Conservation (phyloP, 2,797 vertebrate genomes). For the Chrysocyon brachyurus region DNA sequence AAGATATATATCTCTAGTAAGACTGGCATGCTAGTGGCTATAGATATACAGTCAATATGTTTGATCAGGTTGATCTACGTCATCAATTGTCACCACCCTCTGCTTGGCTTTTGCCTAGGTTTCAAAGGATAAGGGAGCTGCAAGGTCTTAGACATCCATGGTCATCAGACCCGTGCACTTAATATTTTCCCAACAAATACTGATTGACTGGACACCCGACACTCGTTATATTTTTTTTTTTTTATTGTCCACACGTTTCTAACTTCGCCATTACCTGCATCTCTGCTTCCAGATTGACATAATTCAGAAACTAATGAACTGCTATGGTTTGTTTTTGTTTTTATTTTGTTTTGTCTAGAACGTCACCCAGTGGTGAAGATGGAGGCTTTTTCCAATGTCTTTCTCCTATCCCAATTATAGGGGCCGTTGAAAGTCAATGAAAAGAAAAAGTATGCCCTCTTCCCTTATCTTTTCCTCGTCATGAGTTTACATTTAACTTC, state of each 20-base stretch:
- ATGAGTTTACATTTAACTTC: not conserved
- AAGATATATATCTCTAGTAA: not conserved
- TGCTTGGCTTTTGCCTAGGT: not conserved
- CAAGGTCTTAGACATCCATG: not conserved
- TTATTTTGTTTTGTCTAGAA: not conserved
- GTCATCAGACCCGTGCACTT: not conserved
- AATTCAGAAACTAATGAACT: not conserved
- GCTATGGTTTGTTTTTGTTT: not conserved
- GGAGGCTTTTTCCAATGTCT: not conserved
- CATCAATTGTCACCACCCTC: not conserved
- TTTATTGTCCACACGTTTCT: not conserved
- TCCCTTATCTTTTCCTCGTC: not conserved
- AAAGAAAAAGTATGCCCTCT: not conserved
- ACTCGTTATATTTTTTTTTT: too few species aligned
- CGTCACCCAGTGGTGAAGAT: not conserved
- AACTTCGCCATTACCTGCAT: not conserved
- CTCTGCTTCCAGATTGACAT: not conserved
- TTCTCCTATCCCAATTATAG: not conserved
- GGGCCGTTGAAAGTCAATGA: not conserved
- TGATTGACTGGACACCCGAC: rapidly evolving
- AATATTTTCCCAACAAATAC: not conserved
- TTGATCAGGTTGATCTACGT: not conserved
- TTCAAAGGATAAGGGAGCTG: not conserved
- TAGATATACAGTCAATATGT: not conserved
- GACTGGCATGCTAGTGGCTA: not conserved